Conservation (phyloP, 2,888 invertebrate genomes). For the Phyto melanocephala region DNA sequence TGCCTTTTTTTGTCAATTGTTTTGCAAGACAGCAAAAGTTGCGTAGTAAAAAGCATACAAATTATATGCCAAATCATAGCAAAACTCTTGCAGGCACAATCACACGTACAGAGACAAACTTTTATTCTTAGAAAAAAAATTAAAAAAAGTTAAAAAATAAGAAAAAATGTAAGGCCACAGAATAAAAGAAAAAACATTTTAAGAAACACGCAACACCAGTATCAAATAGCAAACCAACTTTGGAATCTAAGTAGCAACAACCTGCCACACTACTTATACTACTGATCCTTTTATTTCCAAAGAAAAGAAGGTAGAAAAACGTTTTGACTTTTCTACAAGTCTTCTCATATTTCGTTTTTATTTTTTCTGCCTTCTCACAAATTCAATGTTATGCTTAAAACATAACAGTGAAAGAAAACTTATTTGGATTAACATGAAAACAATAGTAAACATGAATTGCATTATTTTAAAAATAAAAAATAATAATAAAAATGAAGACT, state of each 20-base stretch:
- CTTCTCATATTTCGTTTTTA: not conserved
- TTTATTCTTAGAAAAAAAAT: constrained; percentile 6
- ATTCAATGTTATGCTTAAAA: not conserved
- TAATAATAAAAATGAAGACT: constrained; percentile 34
- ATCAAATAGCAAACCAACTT: constrained; percentile 11
- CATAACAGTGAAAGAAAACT: constrained; percentile 17
- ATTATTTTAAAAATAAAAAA: constrained; percentile 1
- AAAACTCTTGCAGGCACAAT: constrained; percentile 22
- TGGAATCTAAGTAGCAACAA: constrained; percentile 21
- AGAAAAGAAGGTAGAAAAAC: not conserved
- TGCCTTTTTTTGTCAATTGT: constrained; percentile 48
- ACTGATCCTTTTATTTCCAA: not conserved
- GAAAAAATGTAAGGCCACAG: constrained; percentile 45
- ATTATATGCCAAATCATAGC: constrained; percentile 56
- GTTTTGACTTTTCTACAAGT: constrained; percentile 5
- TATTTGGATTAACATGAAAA: not conserved
- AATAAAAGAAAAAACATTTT: constrained; percentile 16
- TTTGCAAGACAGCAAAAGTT: constrained; percentile 57
- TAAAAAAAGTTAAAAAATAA: not conserved
- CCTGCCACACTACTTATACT: constrained; percentile 2
- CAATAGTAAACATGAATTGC: not conserved
- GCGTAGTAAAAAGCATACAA: constrained; percentile 48
- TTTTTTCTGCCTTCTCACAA: not conserved
- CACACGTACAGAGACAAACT: not conserved
- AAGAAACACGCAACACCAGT: constrained; percentile 31